Percentiles rank a stretch among this genome's conserved stretches.
Conservation (phyloP, 2,113 vertebrate species). For the Malurus elegans region DNA sequence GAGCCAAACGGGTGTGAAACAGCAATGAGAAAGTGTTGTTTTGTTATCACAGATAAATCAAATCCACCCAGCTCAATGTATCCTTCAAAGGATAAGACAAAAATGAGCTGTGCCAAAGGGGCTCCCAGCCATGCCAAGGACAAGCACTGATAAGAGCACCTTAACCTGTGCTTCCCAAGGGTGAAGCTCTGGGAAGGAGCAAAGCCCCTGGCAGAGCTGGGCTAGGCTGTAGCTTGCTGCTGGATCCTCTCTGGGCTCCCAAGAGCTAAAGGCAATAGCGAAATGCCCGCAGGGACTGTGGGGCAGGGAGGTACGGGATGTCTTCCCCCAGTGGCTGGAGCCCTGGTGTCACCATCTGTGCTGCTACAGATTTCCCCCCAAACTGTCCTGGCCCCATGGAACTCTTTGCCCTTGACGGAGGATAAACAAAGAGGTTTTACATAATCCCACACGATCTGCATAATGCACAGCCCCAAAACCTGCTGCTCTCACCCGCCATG, state of each 20-base stretch:
- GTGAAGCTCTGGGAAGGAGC: neutral
- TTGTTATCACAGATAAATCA: neutral
- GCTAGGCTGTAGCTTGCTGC: neutral
- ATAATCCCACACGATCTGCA: neutral
- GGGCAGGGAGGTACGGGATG: neutral
- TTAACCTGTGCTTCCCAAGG: neutral
- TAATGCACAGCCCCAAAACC: neutral
- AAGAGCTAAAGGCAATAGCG: neutral
- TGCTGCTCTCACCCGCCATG: rapidly evolving
- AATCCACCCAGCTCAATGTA: neutral
- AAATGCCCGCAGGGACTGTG: rapidly evolving
- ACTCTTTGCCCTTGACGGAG: neutral
- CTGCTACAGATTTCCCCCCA: rapidly evolving
- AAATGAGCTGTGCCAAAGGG: neutral
- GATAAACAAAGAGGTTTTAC: constrained; percentile 20
- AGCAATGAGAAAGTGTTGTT: neutral
- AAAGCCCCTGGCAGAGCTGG: neutral
- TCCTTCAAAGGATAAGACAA: neutral
- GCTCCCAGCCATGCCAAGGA: rapidly evolving
- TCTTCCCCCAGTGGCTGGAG: neutral
- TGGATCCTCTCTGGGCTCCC: neutral
- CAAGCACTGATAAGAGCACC: neutral
- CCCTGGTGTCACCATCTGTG: neutral
- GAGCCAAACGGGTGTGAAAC: neutral
- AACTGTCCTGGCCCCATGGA: neutral